These are phyloP conservation scores for Diaprepes abbreviatus DNA, from an alignment of 2,888 invertebrate genomes.

Conservation along the genomic window DNA sequence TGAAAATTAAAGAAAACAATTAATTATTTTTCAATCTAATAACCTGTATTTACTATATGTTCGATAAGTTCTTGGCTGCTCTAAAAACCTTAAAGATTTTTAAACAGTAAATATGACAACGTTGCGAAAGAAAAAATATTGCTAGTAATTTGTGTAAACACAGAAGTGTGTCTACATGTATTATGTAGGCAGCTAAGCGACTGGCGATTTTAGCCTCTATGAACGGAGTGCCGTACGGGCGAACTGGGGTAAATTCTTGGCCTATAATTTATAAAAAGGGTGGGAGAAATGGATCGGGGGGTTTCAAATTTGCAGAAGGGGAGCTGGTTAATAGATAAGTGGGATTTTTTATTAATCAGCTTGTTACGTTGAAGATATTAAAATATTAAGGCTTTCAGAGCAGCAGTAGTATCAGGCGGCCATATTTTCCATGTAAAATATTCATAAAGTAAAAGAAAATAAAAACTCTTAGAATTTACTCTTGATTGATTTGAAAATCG, in stretches of 20 bases:
- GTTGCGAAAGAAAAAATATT: slow-evolving; percentile 38
- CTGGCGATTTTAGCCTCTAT: slow-evolving; percentile 34
- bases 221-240: neutral
- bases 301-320: slow-evolving; percentile 43
- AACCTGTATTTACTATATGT: too few relatives aligned
- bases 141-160: slow-evolving; percentile 50
- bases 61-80: too few relatives aligned
- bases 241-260: slow-evolving; percentile 19
- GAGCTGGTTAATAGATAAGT: slow-evolving; percentile 39
- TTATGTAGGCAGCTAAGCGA: slow-evolving; percentile 38
- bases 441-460: too few relatives aligned
- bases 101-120: slow-evolving; percentile 23
- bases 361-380: neutral
- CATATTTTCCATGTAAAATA: too few relatives aligned
- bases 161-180: slow-evolving; percentile 49
- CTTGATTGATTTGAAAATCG: too few relatives aligned
- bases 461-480: too few relatives aligned
- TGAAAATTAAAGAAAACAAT: too few relatives aligned
- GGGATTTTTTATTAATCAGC: slow-evolving; percentile 37
- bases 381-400: slow-evolving; percentile 9
- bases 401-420: too few relatives aligned
- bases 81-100: neutral
- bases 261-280: slow-evolving; percentile 38
- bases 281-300: slow-evolving; percentile 26
- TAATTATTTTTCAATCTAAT: too few relatives aligned